Evolutionary conservation across 2,797 vertebrate species (phyloP).

Genomic region (Anniella stebbinsi): DNA sequence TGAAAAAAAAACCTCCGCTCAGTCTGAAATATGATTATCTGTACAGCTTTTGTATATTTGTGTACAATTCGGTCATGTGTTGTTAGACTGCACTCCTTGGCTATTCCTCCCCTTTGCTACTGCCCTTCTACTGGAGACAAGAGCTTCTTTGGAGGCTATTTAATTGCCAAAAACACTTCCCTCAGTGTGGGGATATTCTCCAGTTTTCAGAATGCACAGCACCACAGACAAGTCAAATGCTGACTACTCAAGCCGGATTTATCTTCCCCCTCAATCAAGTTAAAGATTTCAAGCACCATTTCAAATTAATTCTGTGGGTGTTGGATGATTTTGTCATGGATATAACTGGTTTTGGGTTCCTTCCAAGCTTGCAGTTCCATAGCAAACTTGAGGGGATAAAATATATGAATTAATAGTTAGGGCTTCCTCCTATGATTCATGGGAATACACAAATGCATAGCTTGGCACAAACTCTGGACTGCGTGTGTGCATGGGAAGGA

Average conservation of each 20-base stretch:
- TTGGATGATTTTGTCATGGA: slow-evolving; percentile 76
- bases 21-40: slow-evolving; percentile 70
- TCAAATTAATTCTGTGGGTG: slow-evolving; percentile 76
- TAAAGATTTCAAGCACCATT: slow-evolving; percentile 76
- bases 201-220: slow-evolving; percentile 62
- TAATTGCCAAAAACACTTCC: slow-evolving; percentile 69
- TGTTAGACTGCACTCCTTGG: slow-evolving; percentile 65
- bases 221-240: slow-evolving; percentile 75
- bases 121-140: slow-evolving; percentile 64
- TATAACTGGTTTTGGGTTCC: slow-evolving; percentile 49
- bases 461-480: neutral
- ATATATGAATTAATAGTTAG: slow-evolving; percentile 11
- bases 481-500: neutral
- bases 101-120: slow-evolving; percentile 28
- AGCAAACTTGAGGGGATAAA: slow-evolving; percentile 4
- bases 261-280: slow-evolving; percentile 79
- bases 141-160: slow-evolving; percentile 72
- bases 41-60: slow-evolving; percentile 72
- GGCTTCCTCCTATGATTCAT: neutral
- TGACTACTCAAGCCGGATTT: slow-evolving; percentile 70
- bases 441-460: neutral
- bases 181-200: slow-evolving; percentile 70
- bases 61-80: slow-evolving; percentile 66
- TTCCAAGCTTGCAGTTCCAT: slow-evolving; percentile 67
- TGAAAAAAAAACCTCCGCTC: slow-evolving; percentile 52